Evolutionary conservation across 1,140 invertebrate genomes (phyloP).

Genomic region (Atta cephalotes): DNA sequence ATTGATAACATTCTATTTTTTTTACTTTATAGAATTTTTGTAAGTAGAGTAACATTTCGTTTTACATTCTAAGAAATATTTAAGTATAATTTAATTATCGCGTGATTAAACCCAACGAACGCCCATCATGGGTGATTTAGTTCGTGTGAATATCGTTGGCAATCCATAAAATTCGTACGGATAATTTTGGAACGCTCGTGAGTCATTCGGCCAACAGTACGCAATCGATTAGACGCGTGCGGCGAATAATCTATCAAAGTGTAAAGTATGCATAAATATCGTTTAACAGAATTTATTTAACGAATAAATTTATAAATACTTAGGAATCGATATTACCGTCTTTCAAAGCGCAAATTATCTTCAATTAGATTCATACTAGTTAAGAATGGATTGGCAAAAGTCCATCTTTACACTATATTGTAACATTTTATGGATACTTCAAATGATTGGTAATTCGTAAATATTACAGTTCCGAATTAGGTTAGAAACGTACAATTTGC

Average conservation of each 20-base stretch:
- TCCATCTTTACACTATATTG: constrained; percentile 22
- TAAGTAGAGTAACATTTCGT: not conserved
- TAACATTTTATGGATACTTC: constrained; percentile 20
- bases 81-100: not conserved
- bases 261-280: constrained; percentile 17
- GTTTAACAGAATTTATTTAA: not conserved
- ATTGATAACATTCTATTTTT: not conserved
- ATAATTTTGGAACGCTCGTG: constrained; percentile 43
- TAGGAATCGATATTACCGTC: not conserved
- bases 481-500: not conserved
- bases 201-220: constrained; percentile 22
- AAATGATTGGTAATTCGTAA: not conserved
- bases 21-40: too few relatives aligned
- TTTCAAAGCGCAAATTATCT: not conserved
- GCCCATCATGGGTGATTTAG: constrained; percentile 20
- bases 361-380: not conserved
- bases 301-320: constrained; percentile 7
- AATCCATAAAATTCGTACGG: constrained; percentile 25
- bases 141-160: not conserved
- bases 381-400: constrained; percentile 12
- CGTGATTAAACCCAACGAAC: not conserved
- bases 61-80: not conserved
- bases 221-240: constrained; percentile 8
- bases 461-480: constrained; percentile 7
- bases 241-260: constrained; percentile 16